Evolutionary conservation across 1,140 invertebrate species (phyloP).

Genomic region (Macrosteles quadrilineatus): DNA sequence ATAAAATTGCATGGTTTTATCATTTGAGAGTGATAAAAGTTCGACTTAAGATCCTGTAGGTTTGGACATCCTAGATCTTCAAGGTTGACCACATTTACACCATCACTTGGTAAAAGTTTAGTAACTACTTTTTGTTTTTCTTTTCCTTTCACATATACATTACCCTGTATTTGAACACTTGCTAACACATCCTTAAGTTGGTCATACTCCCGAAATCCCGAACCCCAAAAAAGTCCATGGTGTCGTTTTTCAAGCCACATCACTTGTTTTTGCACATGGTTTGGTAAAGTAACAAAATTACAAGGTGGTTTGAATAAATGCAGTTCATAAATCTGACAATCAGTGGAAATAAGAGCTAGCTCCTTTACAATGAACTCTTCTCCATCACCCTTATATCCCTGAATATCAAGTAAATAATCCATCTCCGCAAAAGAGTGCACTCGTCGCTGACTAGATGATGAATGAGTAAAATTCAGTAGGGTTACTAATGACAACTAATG

Average conservation of each 20-base stretch:
- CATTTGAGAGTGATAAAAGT: neutral
- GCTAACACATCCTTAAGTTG: neutral
- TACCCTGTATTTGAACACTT: neutral
- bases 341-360: neutral
- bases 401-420: neutral
- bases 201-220: neutral
- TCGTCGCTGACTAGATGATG: no score
- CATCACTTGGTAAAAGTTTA: neutral
- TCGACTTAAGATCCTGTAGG: neutral
- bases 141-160: conserved; percentile 2
- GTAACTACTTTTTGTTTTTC: neutral
- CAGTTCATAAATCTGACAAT: conserved; percentile 4
- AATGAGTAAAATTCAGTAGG: no score
- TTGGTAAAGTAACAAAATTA: neutral
- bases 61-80: conserved; percentile 7
- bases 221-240: conserved; percentile 4
- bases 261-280: neutral
- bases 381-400: neutral
- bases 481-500: no score
- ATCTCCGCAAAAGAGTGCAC: no score
- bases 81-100: neutral
- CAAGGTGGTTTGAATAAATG: conserved; percentile 1
- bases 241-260: neutral
- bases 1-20: conserved; percentile 3
- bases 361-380: conserved; percentile 18